Base-by-base conservation (phyloP, 2,113 vertebrate species). In the Cyprinodon variegatus region DNA sequence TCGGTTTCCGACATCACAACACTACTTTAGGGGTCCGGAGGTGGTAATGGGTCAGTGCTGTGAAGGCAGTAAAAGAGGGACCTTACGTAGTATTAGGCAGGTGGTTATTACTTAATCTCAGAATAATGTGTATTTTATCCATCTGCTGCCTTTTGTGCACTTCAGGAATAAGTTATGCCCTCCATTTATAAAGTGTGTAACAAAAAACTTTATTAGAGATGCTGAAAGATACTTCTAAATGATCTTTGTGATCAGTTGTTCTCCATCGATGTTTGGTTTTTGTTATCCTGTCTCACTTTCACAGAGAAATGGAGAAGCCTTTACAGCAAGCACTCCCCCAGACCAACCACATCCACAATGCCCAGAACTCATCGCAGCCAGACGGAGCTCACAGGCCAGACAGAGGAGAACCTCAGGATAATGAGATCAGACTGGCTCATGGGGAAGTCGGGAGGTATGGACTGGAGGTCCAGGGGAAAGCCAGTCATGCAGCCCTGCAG, bases 291-390 rank as follows among this genome's bases (percentile, higher is more conserved):
- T 75, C 9, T 71, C 39, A 39, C n/a, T 45, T 63, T 43, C 39
- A 46, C 92, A 99, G 98, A 90, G 96, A 96, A 68, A 39, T 89
- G 46, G 96, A 94, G 77, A 97, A 95, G 85, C 87, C 74, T 22
- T 93, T 94, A 75, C 95, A 96, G 69, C 95, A 96, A 77, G 95
- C 95, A 0, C 93, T 95, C 63, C 95, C 95, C 22, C 97, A 96
- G 63, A 93, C 89, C 83, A 97, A 98, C 89, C 96, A 98, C 14
- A 78, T 95, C 70, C 94, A 95, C 77, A 71, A 90, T 83, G 93
- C 83, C 81, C 95, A 91, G 70, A 96, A 90, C 39, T 91, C 89
- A 65, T 73, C 90, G 83, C 95, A 91, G 53, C 11, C 91, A 72
- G 96, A 95, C 41, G 80, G 82, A 2, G 71, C 84, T 71, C 94